Conservation (phyloP, 2,888 invertebrate genomes). For the Emmelina monodactyla region DNA sequence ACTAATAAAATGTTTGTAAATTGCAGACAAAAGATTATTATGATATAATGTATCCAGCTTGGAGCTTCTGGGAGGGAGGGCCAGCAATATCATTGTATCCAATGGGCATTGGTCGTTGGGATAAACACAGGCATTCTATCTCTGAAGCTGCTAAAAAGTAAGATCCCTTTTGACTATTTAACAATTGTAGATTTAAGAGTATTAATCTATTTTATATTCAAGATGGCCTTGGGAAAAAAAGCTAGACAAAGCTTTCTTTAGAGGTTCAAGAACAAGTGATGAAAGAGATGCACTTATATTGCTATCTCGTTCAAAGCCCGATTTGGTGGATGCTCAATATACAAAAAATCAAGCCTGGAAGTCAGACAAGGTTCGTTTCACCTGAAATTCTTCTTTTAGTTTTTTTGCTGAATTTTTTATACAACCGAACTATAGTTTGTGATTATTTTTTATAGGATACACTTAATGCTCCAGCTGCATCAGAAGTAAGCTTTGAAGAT, state of each 20-base stretch:
- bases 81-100: slow-evolving; percentile 95
- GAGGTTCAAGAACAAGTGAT: slow-evolving; percentile 92
- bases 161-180: too few species aligned
- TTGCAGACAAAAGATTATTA: slow-evolving; percentile 74
- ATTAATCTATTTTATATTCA: slow-evolving; percentile 13
- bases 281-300: slow-evolving; percentile 89
- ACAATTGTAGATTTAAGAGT: too few species aligned
- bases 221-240: slow-evolving; percentile 81
- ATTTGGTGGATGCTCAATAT: slow-evolving; percentile 90
- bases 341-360: slow-evolving; percentile 99
- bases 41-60: slow-evolving; percentile 95
- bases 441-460: slow-evolving; percentile 74
- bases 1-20: not conserved
- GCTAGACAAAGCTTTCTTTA: slow-evolving; percentile 78
- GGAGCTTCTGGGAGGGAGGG: slow-evolving; percentile 99
- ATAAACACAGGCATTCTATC: slow-evolving; percentile 78
- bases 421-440: not conserved
- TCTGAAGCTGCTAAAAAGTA: slow-evolving; percentile 69
- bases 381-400: not conserved
- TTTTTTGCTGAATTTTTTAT: not conserved
- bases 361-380: slow-evolving; percentile 75
- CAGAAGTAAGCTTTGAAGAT: slow-evolving; percentile 86
- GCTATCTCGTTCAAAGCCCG: slow-evolving; percentile 76
- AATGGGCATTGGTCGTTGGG: slow-evolving; percentile 94
- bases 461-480: slow-evolving; percentile 80